Percentiles rank a stretch among this genome's conserved stretches.
These are phyloP conservation scores for Uromys caudimaculatus DNA, from an alignment of 2,797 vertebrate genomes.

Conservation along the genomic window DNA sequence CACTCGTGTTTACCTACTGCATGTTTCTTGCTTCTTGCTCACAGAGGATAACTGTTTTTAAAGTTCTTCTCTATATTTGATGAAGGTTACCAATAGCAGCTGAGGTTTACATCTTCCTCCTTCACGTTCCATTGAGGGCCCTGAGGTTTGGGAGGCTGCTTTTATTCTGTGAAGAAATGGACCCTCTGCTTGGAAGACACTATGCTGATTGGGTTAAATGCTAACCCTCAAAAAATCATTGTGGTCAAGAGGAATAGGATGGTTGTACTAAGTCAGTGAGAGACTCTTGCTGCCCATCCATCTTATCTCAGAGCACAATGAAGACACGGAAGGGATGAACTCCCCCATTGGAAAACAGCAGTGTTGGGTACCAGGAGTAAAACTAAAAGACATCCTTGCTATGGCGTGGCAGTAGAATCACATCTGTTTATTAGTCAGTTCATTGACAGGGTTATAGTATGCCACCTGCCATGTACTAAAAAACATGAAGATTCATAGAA, in stretches of 20 bases:
- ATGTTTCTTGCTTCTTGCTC: not conserved
- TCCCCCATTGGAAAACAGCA: not conserved
- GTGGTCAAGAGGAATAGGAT: not conserved
- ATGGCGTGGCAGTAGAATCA: not conserved
- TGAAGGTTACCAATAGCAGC: not conserved
- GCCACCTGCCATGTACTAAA: not conserved
- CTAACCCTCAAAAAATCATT: not conserved
- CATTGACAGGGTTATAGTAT: not conserved
- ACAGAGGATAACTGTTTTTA: not conserved
- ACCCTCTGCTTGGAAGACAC: not conserved
- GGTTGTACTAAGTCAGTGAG: not conserved
- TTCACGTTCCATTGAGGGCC: not conserved
- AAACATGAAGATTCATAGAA: not conserved
- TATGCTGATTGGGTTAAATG: not conserved
- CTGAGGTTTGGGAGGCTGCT: fast-evolving
- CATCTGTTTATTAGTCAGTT: not conserved
- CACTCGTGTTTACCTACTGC: not conserved
- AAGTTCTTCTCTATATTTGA: not conserved
- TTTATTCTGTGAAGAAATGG: constrained; percentile 2
- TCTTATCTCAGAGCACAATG: not conserved
- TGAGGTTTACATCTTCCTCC: not conserved
- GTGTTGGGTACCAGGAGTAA: not conserved
- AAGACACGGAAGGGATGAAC: not conserved
- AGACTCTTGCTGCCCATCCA: not conserved
- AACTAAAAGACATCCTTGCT: not conserved